Evolutionary conservation across 2,888 invertebrate species (phyloP).

Genomic region (Rhagium mordax): DNA sequence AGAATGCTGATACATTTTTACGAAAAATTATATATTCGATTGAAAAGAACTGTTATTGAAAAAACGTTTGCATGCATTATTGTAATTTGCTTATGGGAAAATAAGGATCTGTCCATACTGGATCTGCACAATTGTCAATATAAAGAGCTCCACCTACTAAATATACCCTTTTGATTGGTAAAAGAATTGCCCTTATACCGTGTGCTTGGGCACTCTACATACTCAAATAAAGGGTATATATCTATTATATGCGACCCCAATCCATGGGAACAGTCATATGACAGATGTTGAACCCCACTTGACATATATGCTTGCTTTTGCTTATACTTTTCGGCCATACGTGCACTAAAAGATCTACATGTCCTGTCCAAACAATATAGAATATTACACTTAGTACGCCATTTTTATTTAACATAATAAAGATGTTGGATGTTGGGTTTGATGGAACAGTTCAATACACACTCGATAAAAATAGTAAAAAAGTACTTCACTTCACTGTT

Average conservation of each 20-base stretch:
- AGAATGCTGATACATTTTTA: constrained; percentile 8
- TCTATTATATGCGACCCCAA: constrained; percentile 59
- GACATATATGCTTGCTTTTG: constrained; percentile 55
- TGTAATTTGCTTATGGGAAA: constrained; percentile 41
- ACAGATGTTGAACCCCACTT: constrained; percentile 62
- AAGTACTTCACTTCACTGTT: neutral
- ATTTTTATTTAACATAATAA: constrained; percentile 50
- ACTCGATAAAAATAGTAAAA: constrained; percentile 12
- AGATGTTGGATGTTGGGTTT: constrained; percentile 25
- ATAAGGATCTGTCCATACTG: constrained; percentile 45
- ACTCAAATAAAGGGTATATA: constrained; percentile 61
- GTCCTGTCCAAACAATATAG: constrained; percentile 54
- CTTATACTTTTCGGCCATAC: constrained; percentile 48
- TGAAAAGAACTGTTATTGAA: constrained; percentile 1
- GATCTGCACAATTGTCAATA: constrained; percentile 48
- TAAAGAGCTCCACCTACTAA: constrained; percentile 58
- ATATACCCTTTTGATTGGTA: constrained; percentile 61
- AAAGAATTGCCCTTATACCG: constrained; percentile 57
- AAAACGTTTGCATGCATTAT: constrained; percentile 35
- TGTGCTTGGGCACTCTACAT: constrained; percentile 56
- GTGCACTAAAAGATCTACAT: constrained; percentile 42
- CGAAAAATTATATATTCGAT: constrained; percentile 18
- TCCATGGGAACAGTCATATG: constrained; percentile 62
- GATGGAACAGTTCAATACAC: constrained; percentile 13
- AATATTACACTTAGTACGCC: constrained; percentile 56